Conservation (phyloP, 1,140 invertebrate genomes). For the Chrysomallon squamiferum region DNA sequence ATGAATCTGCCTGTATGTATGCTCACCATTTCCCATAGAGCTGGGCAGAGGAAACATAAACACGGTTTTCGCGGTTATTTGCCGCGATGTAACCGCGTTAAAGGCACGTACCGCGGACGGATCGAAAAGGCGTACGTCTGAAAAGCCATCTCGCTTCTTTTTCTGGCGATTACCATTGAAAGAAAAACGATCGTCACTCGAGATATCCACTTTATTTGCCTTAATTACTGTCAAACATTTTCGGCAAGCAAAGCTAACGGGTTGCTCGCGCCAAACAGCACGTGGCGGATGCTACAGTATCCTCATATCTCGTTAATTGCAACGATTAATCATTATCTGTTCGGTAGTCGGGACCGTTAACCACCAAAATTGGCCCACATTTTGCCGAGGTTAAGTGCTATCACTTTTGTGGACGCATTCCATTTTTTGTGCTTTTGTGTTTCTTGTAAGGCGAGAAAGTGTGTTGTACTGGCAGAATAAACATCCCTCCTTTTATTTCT, state of each 20-base stretch:
- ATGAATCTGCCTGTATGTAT: background rate
- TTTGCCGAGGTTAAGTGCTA: conserved; percentile 1
- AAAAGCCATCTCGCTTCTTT: background rate
- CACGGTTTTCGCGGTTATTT: background rate
- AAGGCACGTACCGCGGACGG: background rate
- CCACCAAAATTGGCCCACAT: background rate
- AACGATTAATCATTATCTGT: conserved; percentile 11
- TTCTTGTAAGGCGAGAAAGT: too few species aligned
- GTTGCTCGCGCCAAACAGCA: conserved; percentile 2
- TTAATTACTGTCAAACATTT: conserved; percentile 16
- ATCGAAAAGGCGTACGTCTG: background rate
- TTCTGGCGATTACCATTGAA: background rate
- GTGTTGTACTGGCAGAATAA: too few species aligned
- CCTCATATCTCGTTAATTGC: conserved; percentile 12
- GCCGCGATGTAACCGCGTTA: too few species aligned
- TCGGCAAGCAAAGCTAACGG: background rate
- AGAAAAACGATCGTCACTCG: conserved; percentile 1
- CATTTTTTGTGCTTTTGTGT: background rate
- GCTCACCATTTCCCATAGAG: conserved; percentile 1
- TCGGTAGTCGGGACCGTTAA: background rate
- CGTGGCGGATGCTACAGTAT: conserved; percentile 9
- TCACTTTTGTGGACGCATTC: background rate
- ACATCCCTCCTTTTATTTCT: too few species aligned
- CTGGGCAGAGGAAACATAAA: background rate
- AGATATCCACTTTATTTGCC: conserved; percentile 4